Evolutionary conservation across 2,888 invertebrate genomes (phyloP).

Genomic region (Orthosia gracilis): DNA sequence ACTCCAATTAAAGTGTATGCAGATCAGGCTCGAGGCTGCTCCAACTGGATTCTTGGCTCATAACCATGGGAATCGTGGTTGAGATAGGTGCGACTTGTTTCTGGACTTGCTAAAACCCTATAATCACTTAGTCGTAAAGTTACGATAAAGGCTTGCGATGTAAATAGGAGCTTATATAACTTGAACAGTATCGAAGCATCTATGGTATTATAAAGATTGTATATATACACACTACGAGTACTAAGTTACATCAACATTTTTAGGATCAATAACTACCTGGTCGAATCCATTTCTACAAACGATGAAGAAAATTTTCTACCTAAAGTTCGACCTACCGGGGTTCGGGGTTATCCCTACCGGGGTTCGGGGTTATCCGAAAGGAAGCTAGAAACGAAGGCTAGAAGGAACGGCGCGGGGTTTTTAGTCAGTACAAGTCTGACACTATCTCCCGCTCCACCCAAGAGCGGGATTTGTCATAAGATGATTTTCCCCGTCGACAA

Average conservation of each 20-base stretch:
- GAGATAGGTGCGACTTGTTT: conserved; percentile 48
- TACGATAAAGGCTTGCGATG: conserved; percentile 21
- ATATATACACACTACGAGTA: too few species aligned
- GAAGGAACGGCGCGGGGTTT: too few species aligned
- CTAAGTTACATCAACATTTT: neutral
- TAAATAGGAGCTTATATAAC: conserved; percentile 1
- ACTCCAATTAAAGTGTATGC: conserved; percentile 76
- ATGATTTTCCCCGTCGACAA: too few species aligned
- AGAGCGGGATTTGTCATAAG: too few species aligned
- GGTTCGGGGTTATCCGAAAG: too few species aligned
- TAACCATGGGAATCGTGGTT: conserved; percentile 67
- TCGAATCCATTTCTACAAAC: neutral
- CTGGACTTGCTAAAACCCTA: conserved; percentile 45
- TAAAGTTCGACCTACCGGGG: neutral
- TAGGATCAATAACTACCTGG: too few species aligned
- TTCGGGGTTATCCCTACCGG: too few species aligned
- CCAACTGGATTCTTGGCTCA: conserved; percentile 71
- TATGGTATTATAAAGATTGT: neutral
- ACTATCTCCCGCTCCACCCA: too few species aligned
- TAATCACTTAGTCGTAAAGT: conserved; percentile 43
- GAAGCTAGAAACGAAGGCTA: too few species aligned
- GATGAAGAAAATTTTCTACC: neutral
- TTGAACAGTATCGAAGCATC: conserved; percentile 4
- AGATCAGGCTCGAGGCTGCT: conserved; percentile 69
- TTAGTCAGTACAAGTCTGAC: too few species aligned